Evolutionary conservation across 1,140 invertebrate genomes (phyloP).

Genomic region (Xylocopa sonorina): DNA sequence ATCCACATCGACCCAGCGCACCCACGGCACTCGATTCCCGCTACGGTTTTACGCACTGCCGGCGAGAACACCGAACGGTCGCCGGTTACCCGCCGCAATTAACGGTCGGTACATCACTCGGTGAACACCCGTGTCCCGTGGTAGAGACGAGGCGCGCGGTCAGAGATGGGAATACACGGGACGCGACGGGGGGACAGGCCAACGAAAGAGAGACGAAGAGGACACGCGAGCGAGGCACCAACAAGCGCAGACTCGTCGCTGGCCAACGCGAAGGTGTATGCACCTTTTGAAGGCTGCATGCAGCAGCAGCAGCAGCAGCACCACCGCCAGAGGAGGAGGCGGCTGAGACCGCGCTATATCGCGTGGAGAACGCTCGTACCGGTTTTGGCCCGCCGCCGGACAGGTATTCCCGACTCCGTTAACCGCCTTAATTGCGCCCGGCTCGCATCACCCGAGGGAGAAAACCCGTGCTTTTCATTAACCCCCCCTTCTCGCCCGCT

Average conservation of each 20-base stretch:
- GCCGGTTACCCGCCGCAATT: neutral
- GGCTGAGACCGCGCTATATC: slow-evolving; percentile 57
- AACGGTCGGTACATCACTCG: neutral
- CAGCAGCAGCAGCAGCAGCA: slow-evolving; percentile 17
- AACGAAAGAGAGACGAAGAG: neutral
- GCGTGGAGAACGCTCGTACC: slow-evolving; percentile 66
- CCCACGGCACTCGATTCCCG: neutral
- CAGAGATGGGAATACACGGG: neutral
- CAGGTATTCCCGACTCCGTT: slow-evolving; percentile 73
- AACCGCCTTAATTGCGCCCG: slow-evolving; percentile 67
- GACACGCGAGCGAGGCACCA: neutral
- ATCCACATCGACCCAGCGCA: slow-evolving; percentile 12
- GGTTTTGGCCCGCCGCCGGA: slow-evolving; percentile 66
- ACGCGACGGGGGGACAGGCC: neutral
- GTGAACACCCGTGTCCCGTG: slow-evolving; percentile 1
- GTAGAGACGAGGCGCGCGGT: neutral
- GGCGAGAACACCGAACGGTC: neutral
- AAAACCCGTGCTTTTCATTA: slow-evolving; percentile 28
- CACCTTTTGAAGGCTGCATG: slow-evolving; percentile 64
- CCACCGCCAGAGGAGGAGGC: slow-evolving; percentile 18
- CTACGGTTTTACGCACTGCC: slow-evolving; percentile 6
- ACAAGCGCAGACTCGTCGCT: slow-evolving; percentile 55
- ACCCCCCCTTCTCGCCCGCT: slow-evolving; percentile 2
- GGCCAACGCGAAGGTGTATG: slow-evolving; percentile 61
- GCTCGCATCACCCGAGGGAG: slow-evolving; percentile 44